phyloP scores from a whole-genome alignment of 2,888 invertebrate species.

The Eupithecia pulchellata region DNA sequence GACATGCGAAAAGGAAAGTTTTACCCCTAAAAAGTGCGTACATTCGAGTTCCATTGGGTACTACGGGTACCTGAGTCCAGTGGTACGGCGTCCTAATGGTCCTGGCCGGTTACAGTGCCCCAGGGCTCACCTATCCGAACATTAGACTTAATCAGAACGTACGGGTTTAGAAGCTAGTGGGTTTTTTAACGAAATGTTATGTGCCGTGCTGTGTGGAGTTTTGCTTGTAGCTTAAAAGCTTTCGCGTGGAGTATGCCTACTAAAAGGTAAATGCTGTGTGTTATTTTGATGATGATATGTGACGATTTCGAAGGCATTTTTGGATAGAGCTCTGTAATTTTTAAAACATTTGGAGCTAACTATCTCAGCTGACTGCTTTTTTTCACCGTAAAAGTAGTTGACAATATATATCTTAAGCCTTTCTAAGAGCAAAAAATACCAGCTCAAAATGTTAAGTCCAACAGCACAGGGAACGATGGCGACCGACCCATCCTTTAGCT shows the following conservation, averaged over 20 bases:
- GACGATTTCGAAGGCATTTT: not conserved
- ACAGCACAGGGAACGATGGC: conserved; percentile 29
- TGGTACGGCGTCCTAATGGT: conserved; percentile 59
- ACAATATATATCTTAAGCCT: conserved; percentile 2
- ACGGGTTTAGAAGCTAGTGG: conserved; percentile 54
- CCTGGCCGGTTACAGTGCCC: conserved; percentile 50
- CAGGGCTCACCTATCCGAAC: conserved; percentile 52
- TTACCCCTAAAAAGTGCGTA: not conserved
- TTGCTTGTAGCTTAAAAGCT: conserved; percentile 17
- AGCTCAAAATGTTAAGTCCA: conserved; percentile 22
- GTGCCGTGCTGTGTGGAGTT: conserved; percentile 29
- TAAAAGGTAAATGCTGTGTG: not conserved
- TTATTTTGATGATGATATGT: not conserved
- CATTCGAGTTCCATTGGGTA: conserved; percentile 31
- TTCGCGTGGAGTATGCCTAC: conserved; percentile 9
- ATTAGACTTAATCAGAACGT: conserved; percentile 69
- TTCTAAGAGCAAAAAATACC: conserved; percentile 14
- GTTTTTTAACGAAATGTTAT: conserved; percentile 51
- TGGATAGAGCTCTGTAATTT: not conserved
- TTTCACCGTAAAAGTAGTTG: not conserved
- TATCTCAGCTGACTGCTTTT: not conserved
- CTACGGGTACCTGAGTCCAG: conserved; percentile 36
- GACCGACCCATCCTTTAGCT: conserved; percentile 55
- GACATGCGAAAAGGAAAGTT: not conserved
- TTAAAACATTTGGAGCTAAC: not conserved